These are phyloP conservation scores for Phenganax subtilis DNA, from an alignment of 92 coral and sea anemone genomes.

Conservation along the genomic window DNA sequence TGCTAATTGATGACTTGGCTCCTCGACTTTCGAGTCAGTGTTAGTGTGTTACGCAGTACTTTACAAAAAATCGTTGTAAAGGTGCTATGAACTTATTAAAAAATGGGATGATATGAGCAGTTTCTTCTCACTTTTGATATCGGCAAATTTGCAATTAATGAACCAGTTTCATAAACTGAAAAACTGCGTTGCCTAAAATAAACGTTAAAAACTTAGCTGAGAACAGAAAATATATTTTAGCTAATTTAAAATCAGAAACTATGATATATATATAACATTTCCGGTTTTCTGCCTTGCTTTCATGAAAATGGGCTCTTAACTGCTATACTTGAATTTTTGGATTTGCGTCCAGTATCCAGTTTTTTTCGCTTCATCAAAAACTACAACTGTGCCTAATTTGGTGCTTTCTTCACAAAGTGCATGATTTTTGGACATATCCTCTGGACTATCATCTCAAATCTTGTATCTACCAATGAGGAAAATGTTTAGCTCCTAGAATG, in stretches of 20 bases:
- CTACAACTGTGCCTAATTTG: too few species aligned
- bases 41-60: constrained; percentile 1
- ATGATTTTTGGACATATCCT: too few species aligned
- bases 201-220: background rate
- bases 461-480: too few species aligned
- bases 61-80: constrained; percentile 19
- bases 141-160: constrained; percentile 8
- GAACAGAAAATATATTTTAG: background rate
- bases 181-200: constrained; percentile 1
- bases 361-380: too few species aligned
- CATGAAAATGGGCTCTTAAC: too few species aligned
- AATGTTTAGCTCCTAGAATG: too few species aligned
- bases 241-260: background rate
- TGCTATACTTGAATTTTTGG: too few species aligned
- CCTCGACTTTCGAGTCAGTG: background rate
- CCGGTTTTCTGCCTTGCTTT: background rate
- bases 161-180: background rate
- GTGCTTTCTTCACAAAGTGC: too few species aligned
- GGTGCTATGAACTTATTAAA: background rate
- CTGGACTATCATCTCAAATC: too few species aligned
- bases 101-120: background rate
- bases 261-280: constrained; percentile 1
- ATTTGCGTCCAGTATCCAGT: too few species aligned
- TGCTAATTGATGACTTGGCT: constrained; percentile 20
- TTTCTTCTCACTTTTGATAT: background rate